Evolutionary conservation across 30 jellyfish, hydroid and myxozoan species (phyloP).

Genomic region (Rhopilema esculentum): DNA sequence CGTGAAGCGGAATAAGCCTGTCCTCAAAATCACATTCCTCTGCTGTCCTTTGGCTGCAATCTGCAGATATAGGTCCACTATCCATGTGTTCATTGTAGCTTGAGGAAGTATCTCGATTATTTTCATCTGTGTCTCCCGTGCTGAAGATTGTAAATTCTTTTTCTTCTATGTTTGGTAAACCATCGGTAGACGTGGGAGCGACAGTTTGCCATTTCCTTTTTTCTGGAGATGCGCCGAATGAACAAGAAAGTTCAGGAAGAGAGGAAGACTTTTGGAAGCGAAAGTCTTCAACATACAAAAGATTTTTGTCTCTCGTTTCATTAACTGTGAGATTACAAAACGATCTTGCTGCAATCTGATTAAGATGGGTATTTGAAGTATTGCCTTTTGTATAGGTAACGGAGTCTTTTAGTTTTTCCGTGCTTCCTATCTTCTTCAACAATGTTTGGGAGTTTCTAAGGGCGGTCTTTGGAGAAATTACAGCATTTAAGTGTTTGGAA

Average conservation of each 20-base stretch:
- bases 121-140: no score
- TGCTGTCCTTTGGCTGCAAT: neutral
- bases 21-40: neutral
- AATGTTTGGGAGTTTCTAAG: neutral
- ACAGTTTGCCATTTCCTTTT: no score
- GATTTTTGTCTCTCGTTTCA: neutral
- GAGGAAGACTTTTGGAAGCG: slow-evolving; percentile 13
- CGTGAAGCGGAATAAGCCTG: neutral
- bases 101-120: no score
- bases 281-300: neutral
- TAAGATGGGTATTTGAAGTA: neutral
- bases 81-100: no score
- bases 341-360: neutral
- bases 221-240: neutral
- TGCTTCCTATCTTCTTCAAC: neutral
- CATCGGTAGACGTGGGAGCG: no score
- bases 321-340: neutral
- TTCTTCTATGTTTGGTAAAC: no score
- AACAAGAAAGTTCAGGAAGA: slow-evolving; percentile 8
- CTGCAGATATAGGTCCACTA: no score
- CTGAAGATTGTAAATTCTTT: no score
- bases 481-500: neutral
- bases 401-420: neutral
- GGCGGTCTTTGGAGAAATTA: neutral
- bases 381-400: neutral